Percentiles rank a stretch among this genome's conserved stretches.
Conservation (phyloP, 2,113 vertebrate genomes). For the Salvelinus namaycush region DNA sequence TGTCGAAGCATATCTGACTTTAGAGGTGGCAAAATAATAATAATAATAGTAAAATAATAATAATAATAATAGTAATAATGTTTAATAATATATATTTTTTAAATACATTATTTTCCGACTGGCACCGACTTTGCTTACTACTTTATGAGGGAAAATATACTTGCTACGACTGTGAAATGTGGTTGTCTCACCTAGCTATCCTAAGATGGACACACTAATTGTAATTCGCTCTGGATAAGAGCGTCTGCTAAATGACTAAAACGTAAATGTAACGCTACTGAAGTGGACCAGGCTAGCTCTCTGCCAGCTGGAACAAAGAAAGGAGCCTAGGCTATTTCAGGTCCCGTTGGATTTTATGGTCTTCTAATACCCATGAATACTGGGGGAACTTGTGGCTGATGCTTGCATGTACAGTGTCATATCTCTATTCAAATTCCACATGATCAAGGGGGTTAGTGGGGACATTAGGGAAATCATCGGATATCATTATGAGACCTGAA, state of each 20-base stretch:
- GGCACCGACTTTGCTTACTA: no score
- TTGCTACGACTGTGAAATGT: no score
- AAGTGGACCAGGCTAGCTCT: slow-evolving; percentile 15
- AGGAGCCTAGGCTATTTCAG: slow-evolving; percentile 28
- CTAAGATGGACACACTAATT: no score
- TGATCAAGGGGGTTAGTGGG: not conserved
- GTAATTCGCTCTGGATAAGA: no score
- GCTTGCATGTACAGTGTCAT: slow-evolving; percentile 17
- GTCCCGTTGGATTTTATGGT: slow-evolving; percentile 48
- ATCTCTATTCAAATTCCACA: slow-evolving; percentile 1
- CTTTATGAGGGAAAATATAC: slow-evolving; percentile 38
- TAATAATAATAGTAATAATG: no score
- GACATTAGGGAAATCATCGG: no score
- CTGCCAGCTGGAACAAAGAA: slow-evolving; percentile 40
- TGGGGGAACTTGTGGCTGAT: slow-evolving; percentile 17
- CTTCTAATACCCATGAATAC: slow-evolving; percentile 52
- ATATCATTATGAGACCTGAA: no score
- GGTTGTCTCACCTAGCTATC: no score
- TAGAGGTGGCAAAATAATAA: not conserved
- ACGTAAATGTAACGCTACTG: not conserved
- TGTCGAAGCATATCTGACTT: slow-evolving; percentile 30
- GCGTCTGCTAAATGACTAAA: not conserved
- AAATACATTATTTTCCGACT: no score
- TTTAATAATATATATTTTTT: no score
- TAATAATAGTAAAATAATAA: not conserved